Percentiles rank a stretch among this genome's conserved stretches.
These are phyloP conservation scores for Labeo catla DNA, from an alignment of 2,113 vertebrate species.

Conservation along the genomic window DNA sequence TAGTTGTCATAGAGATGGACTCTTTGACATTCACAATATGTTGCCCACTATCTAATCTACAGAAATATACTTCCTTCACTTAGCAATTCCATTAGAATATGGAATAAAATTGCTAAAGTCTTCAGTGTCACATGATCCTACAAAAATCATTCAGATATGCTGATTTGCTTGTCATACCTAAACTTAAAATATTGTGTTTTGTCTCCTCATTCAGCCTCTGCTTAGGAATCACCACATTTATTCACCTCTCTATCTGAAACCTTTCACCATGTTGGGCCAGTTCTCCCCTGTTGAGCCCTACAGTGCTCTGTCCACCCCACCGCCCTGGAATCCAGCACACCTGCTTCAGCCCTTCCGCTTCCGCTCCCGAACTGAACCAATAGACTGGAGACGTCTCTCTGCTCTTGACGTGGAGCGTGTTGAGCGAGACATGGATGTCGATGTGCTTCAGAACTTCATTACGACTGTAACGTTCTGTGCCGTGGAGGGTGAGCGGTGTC, in stretches of 20 bases:
- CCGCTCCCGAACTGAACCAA: conserved; percentile 59
- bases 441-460: conserved; percentile 76
- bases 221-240: conserved; percentile 13
- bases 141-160: background rate
- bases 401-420: conserved; percentile 77
- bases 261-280: conserved; percentile 49
- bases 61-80: background rate
- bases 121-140: background rate
- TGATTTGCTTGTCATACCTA: background rate
- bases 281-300: conserved; percentile 11
- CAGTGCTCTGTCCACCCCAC: background rate
- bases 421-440: conserved; percentile 74
- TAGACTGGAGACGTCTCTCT: conserved; percentile 77
- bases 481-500: conserved; percentile 72
- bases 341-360: conserved; percentile 70
- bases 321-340: conserved; percentile 29
- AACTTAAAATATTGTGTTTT: background rate
- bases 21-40: background rate
- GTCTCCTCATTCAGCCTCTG: background rate
- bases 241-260: conserved; percentile 19
- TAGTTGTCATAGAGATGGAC: conserved; percentile 1
- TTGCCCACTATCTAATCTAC: background rate
- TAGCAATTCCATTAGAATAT: no score
- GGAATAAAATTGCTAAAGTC: background rate
- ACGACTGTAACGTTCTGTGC: conserved; percentile 73